These are phyloP conservation scores for Anagrus nilaparvatae DNA, from an alignment of 1,140 invertebrate species.

Conservation along the genomic window DNA sequence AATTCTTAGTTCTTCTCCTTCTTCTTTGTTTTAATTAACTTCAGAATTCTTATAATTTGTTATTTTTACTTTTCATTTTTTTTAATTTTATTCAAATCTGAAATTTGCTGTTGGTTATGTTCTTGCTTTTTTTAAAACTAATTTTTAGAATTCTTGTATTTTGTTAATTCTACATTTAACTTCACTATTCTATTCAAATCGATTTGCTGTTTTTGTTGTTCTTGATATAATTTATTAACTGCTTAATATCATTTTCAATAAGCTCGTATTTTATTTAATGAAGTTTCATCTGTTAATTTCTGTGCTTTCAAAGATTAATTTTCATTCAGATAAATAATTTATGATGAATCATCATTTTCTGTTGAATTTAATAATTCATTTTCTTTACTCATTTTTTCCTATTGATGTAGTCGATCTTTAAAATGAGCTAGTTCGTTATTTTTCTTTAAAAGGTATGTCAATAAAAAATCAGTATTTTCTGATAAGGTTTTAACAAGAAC, in stretches of 20 bases:
- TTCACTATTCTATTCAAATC: not conserved
- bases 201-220: not conserved
- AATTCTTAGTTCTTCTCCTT: constrained; percentile 4
- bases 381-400: constrained; percentile 2
- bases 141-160: not conserved
- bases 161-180: not conserved
- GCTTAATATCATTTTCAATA: constrained; percentile 12
- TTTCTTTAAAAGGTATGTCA: constrained; percentile 12
- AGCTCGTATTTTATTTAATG: constrained; percentile 1
- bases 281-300: constrained; percentile 1
- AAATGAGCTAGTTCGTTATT: constrained; percentile 8
- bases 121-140: not conserved
- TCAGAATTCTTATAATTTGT: constrained; percentile 1
- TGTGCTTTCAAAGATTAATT: too few relatives aligned
- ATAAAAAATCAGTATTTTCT: constrained; percentile 9
- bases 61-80: constrained; percentile 6
- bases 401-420: constrained; percentile 11
- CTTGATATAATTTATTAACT: constrained; percentile 6
- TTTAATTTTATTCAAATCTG: not conserved
- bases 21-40: constrained; percentile 6
- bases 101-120: constrained; percentile 3
- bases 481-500: not conserved
- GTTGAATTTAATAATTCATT: not conserved
- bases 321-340: not conserved
- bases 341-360: not conserved